Base-by-base conservation (phyloP, 2,797 vertebrate species). In the Tympanoctomys barrerae region DNA sequence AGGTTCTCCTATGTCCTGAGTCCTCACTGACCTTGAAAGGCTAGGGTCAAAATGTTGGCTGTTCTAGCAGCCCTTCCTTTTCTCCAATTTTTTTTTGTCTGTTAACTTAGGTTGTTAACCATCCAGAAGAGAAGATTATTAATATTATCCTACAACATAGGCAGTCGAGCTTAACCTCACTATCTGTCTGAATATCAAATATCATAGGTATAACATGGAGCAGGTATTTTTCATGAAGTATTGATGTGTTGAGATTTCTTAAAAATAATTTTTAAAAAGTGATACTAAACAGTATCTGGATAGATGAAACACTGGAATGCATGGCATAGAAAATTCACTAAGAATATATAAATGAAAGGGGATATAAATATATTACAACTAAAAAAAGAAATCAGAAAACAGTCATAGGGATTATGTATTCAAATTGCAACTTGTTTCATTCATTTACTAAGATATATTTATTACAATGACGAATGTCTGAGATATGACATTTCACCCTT, bases 191-290 rank as follows among this genome's bases (percentile, higher is more conserved):
- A 42, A 42, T 42, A 42, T 42, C 42, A 42, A 42, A 42, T 42
- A 42, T 42, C 42, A 5, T 42, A 42, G 42, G 42, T 42, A 42
- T 42, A 42, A 42, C 42, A 42, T 42, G 42, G 42, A 42, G 5
- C 42, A 42, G 42, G 42, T 42, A 42, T 42, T 42, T 42, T 42
- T 42, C 42, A 42, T 42, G 42, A 42, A 42, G 42, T 42, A 42
- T 42, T 42, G 5, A 95, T 61, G 5, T n/a, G 0, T 81, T 90
- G 24, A 26, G 28, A 28, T 77, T 94, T 87, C 21, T 31, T 36
- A 84, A 71, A 96, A 84, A n/a, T 7, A 33, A 10, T 91, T 83
- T 54, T 81, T 12, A 85, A 90, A 84, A n/a, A 77, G 19, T 88
- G 39, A 46, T 4, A 86, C 11, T 85, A 12, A 33, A 75, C 84